phyloP scores from a whole-genome alignment of 2,888 invertebrate species.

The Caenorhabditis wallacei region DNA sequence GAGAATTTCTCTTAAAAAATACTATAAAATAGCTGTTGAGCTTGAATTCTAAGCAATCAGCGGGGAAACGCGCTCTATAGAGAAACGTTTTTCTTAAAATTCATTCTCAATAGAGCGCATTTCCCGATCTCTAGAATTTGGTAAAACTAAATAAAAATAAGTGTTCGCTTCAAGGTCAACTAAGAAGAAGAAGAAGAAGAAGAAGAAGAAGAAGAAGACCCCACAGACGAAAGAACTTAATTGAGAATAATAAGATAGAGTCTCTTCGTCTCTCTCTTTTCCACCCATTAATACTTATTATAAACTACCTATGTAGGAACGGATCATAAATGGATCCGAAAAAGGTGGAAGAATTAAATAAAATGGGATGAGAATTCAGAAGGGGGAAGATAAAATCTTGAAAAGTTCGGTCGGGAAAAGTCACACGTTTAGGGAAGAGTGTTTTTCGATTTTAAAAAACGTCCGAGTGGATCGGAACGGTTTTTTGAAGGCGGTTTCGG shows the following conservation, averaged over 20 bases:
- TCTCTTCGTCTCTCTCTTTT: not conserved
- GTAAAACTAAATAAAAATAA: conserved; percentile 16
- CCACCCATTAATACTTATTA: conserved; percentile 57
- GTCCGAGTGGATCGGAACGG: too few relatives aligned
- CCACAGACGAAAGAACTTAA: conserved; percentile 34
- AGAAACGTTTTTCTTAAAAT: too few relatives aligned
- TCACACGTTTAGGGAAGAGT: too few relatives aligned
- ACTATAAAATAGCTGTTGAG: too few relatives aligned
- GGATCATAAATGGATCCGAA: not conserved
- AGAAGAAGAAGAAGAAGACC: not conserved
- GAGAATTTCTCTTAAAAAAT: too few relatives aligned
- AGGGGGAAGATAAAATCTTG: not conserved
- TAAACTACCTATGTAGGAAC: not conserved
- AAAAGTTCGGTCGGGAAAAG: not conserved
- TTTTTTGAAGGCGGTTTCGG: too few relatives aligned
- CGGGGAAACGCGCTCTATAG: too few relatives aligned
- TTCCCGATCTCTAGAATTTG: not conserved
- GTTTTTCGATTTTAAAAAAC: too few relatives aligned
- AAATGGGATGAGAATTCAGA: not conserved
- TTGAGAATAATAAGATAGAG: conserved; percentile 49
- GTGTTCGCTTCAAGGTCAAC: conserved; percentile 42
- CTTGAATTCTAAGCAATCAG: too few relatives aligned
- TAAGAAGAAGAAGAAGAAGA: not conserved
- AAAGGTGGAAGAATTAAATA: not conserved
- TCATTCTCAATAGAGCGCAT: not conserved